Conservation (phyloP, 2,888 invertebrate species). For the Rhingia campestris region DNA sequence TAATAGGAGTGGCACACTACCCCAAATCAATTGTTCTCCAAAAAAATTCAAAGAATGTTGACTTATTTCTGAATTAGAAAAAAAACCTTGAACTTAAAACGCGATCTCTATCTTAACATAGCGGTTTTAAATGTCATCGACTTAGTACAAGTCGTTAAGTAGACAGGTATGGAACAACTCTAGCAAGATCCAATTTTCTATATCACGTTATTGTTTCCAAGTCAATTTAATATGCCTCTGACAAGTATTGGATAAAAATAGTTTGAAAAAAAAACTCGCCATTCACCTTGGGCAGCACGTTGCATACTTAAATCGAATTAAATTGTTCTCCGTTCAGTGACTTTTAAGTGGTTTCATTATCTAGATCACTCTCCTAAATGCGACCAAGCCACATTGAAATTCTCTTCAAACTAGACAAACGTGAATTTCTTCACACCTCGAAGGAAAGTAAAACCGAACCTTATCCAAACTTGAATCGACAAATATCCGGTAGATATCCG, state of each 20-base stretch:
- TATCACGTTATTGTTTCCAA: constrained; percentile 16
- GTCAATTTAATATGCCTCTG: constrained; percentile 3
- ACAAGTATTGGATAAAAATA: neutral
- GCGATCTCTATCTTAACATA: no score
- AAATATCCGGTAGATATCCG: constrained; percentile 49
- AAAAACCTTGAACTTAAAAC: no score
- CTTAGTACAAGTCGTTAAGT: no score
- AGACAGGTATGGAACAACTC: no score
- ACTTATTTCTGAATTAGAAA: no score
- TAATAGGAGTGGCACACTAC: no score
- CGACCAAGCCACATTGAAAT: constrained; percentile 37
- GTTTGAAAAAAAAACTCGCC: constrained; percentile 18
- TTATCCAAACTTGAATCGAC: constrained; percentile 23
- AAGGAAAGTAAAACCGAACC: constrained; percentile 57
- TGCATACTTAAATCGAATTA: constrained; percentile 18
- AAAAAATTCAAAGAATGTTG: no score
- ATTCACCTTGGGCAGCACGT: constrained; percentile 32
- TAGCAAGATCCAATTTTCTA: no score
- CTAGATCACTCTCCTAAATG: constrained; percentile 30
- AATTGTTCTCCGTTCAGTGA: constrained; percentile 12
- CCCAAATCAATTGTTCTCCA: no score
- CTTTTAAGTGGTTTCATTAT: constrained; percentile 18
- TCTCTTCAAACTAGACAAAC: constrained; percentile 37
- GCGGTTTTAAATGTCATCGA: no score
- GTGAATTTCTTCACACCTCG: constrained; percentile 11